A percentile compares a stretch with the other conserved stretches of the same genome.
These are phyloP conservation scores for Vireo griseus DNA, from an alignment of 2,797 vertebrate genomes.

Conservation along the genomic window DNA sequence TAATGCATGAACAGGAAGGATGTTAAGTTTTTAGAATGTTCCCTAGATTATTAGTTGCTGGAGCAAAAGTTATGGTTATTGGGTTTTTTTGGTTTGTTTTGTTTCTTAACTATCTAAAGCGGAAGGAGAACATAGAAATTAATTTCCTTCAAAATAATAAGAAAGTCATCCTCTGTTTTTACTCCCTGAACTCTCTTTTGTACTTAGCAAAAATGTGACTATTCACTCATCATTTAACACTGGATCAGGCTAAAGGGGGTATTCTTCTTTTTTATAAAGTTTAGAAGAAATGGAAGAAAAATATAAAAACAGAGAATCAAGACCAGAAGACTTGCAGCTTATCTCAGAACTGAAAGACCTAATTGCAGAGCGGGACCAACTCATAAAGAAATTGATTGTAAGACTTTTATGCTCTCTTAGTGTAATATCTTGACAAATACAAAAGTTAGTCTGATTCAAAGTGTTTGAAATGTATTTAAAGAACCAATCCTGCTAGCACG, in stretches of 20 bases:
- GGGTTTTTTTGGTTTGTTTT: background rate
- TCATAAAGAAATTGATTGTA: slow-evolving; percentile 98
- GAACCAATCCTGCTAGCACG: background rate
- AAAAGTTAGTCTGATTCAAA: background rate
- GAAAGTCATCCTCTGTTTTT: background rate
- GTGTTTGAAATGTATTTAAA: background rate
- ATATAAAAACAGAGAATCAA: slow-evolving; percentile 94
- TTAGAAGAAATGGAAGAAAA: slow-evolving; percentile 97
- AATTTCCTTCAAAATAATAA: background rate
- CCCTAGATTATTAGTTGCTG: background rate
- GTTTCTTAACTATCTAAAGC: background rate
- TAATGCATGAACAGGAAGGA: background rate
- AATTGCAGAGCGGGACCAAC: slow-evolving; percentile 91
- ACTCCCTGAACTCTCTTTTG: background rate
- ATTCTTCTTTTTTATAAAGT: slow-evolving; percentile 78
- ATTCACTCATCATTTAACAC: background rate
- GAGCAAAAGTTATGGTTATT: background rate
- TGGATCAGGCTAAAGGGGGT: slow-evolving; percentile 60
- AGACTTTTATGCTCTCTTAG: slow-evolving; percentile 65
- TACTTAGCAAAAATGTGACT: background rate
- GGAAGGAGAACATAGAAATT: background rate
- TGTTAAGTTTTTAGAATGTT: background rate
- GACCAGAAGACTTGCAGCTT: slow-evolving; percentile 91
- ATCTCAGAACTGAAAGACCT: slow-evolving; percentile 96
- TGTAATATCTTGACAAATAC: background rate